A percentile compares a stretch with the other conserved stretches of the same genome.
phyloP scores from a whole-genome alignment of 37 sponge, comb jelly and placozoan genomes.

The Bolinopsis microptera region DNA sequence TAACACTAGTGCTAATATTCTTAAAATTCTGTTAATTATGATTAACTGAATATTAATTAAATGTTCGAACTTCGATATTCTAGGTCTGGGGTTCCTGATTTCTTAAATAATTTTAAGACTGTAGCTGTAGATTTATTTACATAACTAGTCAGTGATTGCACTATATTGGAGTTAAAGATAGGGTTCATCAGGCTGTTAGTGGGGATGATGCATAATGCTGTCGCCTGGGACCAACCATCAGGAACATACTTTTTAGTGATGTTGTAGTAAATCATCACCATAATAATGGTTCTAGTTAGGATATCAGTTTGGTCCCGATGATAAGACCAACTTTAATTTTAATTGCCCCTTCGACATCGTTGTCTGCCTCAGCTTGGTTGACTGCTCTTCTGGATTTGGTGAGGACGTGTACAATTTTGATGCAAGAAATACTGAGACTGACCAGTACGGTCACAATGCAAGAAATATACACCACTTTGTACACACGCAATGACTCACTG shows the following conservation, averaged over 20 bases:
- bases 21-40: too few species aligned
- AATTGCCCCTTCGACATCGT: not conserved
- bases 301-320: not conserved
- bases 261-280: not conserved
- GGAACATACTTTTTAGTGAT: constrained; percentile 38
- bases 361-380: not conserved
- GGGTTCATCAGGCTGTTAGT: constrained; percentile 4
- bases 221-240: not conserved
- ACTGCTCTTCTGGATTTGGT: not conserved
- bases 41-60: too few species aligned
- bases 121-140: too few species aligned
- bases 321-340: not conserved
- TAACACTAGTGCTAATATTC: too few species aligned
- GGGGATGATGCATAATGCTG: constrained; percentile 31
- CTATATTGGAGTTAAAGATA: not conserved
- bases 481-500: not conserved
- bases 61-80: too few species aligned
- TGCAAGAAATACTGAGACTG: not conserved
- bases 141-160: not conserved
- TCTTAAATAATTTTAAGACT: too few species aligned
- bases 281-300: not conserved
- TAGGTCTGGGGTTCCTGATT: too few species aligned
- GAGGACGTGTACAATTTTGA: not conserved
- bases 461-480: constrained; percentile 18
- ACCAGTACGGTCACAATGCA: not conserved